phyloP scores from a whole-genome alignment of 2,797 vertebrate genomes.

The Tenualosa ilisha region DNA sequence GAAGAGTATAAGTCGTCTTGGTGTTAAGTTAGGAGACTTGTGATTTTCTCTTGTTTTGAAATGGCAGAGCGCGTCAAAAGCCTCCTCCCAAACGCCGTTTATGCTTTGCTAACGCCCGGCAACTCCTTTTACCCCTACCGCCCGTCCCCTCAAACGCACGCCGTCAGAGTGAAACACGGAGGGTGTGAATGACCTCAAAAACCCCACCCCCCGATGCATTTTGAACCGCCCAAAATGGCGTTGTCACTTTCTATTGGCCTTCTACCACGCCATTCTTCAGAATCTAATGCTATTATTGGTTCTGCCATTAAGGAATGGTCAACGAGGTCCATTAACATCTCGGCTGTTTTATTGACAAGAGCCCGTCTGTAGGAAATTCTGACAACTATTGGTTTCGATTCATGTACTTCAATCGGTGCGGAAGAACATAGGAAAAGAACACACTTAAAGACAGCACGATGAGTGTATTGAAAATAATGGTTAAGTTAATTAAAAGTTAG shows the following conservation, averaged over 20 bases:
- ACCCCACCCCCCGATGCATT: slow-evolving; percentile 68
- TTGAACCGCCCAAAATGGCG: slow-evolving; percentile 51
- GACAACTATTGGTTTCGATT: slow-evolving; percentile 9
- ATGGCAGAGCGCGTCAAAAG: slow-evolving; percentile 53
- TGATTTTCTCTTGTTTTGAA: slow-evolving; percentile 53
- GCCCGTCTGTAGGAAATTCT: neutral
- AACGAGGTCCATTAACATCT: slow-evolving; percentile 47
- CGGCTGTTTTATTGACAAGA: slow-evolving; percentile 26
- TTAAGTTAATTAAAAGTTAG: too few species aligned
- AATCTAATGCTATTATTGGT: slow-evolving; percentile 56
- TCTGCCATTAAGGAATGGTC: slow-evolving; percentile 59
- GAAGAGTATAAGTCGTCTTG: slow-evolving; percentile 62
- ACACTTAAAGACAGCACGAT: too few species aligned
- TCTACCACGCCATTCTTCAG: slow-evolving; percentile 47
- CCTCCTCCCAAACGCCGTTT: slow-evolving; percentile 53
- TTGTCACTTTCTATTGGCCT: slow-evolving; percentile 49
- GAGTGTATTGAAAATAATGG: too few species aligned
- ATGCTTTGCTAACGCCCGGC: slow-evolving; percentile 68
- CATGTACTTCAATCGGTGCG: neutral
- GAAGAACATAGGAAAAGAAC: neutral
- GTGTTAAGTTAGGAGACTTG: slow-evolving; percentile 55
- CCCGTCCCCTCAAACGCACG: slow-evolving; percentile 76
- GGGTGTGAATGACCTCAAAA: slow-evolving; percentile 79
- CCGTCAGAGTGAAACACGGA: slow-evolving; percentile 75
- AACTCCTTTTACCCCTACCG: slow-evolving; percentile 68